phyloP scores from a whole-genome alignment of 2,888 invertebrate species.

The Eubasilissa splendida region DNA sequence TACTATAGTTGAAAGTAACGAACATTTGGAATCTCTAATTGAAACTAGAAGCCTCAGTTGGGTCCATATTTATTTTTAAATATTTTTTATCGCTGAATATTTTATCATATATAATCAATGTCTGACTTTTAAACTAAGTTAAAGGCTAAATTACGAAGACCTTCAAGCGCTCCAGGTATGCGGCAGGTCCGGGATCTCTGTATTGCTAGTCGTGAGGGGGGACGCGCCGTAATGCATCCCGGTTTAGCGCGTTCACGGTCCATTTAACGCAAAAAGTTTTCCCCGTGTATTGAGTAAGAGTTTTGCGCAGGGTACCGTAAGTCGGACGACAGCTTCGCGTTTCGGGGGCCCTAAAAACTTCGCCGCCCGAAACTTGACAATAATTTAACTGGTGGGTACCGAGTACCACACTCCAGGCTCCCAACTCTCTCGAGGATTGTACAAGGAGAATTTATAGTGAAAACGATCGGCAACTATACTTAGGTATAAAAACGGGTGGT shows the following conservation, averaged over 20 bases:
- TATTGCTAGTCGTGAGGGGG: neutral
- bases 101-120: too few species aligned
- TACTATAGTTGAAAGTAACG: too few species aligned
- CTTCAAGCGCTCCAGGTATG: too few species aligned
- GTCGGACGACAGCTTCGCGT: conserved; percentile 44
- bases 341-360: conserved; percentile 32
- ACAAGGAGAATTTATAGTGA: conserved; percentile 8
- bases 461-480: conserved; percentile 10
- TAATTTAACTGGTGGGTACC: conserved; percentile 33
- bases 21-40: too few species aligned
- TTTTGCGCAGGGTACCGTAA: conserved; percentile 31
- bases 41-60: too few species aligned
- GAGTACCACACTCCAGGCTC: neutral
- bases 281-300: conserved; percentile 44
- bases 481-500: neutral
- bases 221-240: conserved; percentile 47
- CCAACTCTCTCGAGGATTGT: conserved; percentile 6
- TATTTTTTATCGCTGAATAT: too few species aligned
- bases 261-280: conserved; percentile 52
- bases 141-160: too few species aligned
- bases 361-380: conserved; percentile 16
- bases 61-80: too few species aligned
- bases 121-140: too few species aligned
- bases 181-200: too few species aligned
- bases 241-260: conserved; percentile 55